A percentile compares a stretch with the other conserved stretches of the same genome.
Evolutionary conservation across 1,140 invertebrate genomes (phyloP).

Genomic region (Cataglyphis hispanica): DNA sequence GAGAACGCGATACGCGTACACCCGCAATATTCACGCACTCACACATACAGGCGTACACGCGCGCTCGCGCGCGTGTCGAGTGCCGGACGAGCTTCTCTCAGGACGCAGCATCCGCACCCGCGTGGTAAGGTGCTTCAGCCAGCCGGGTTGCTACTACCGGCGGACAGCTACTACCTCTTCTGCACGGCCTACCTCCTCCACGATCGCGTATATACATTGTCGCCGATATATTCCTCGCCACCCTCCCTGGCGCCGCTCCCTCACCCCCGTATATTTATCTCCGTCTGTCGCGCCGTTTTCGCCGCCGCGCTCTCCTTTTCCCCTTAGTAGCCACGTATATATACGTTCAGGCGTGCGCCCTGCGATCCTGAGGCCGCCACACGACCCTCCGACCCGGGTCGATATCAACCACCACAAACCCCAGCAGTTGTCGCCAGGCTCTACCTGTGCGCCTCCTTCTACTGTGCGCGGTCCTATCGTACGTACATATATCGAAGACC

Average conservation of each 20-base stretch:
- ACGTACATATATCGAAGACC: constrained; percentile 51
- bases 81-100: constrained; percentile 64
- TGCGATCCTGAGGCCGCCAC: constrained; percentile 69
- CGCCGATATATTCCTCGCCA: neutral
- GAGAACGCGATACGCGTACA: constrained; percentile 24
- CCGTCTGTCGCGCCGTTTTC: constrained; percentile 23
- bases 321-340: constrained; percentile 62
- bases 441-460: constrained; percentile 67
- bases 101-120: constrained; percentile 83
- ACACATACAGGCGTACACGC: constrained; percentile 24
- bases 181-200: constrained; percentile 51
- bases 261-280: constrained; percentile 15
- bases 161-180: constrained; percentile 62
- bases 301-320: constrained; percentile 47
- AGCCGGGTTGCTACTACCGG: constrained; percentile 85
- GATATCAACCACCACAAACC: constrained; percentile 82
- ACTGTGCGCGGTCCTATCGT: constrained; percentile 49
- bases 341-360: constrained; percentile 82
- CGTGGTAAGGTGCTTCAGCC: constrained; percentile 84
- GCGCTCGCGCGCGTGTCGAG: constrained; percentile 17
- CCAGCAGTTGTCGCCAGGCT: constrained; percentile 71
- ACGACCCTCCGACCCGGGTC: constrained; percentile 81
- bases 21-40: constrained; percentile 27
- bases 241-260: constrained; percentile 53
- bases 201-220: constrained; percentile 40